Base-by-base conservation (phyloP, 1,140 invertebrate genomes). In the Parapsyche elsis region DNA sequence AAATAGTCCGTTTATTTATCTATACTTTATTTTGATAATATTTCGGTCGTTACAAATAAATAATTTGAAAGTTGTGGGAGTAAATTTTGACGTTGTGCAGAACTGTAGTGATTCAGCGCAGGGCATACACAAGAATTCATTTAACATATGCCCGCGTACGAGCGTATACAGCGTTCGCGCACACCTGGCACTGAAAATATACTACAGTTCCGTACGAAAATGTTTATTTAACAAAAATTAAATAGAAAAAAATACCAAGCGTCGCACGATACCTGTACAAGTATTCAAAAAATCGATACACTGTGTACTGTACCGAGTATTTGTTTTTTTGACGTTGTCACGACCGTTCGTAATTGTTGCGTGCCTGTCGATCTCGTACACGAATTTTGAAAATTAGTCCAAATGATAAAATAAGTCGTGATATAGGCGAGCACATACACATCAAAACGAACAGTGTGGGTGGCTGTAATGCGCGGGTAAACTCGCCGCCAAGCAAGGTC, bases 371-470 rank as follows among this genome's bases (percentile, higher is more conserved):
- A 14, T 19, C 49, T 14, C 12, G 30, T 38, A 61, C 57, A 19
- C 14, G 57, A 61, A 61, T 61, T 38, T 61, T 61, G 57, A 61
- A 61, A 61, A 61, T 61, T 61, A 61, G 57, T 19, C 57, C 9
- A 21, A 61, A 61, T 61, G 57, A 61, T 61, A 61, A 61, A 57
- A 9, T 19, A 53, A 19, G n/a, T 61, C 57, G 16, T 61, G 57
- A 61, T 61, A n/a, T 61, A 61, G 57, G 30, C 21, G 16, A 61
- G 57, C 57, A 21, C 57, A 61, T 61, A 61, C 30, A 38, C 30
- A 38, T 61, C 21, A 19, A 21, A 61, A 21, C 57, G 57, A 19
- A 61, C 21, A 16, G 16, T 19, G 57, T 61, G 57, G 57, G 57
- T 21, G 57, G 14, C 57, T 61, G 57, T n/a, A 61, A 61, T 61